Evolutionary conservation across 2,888 invertebrate genomes (phyloP), one percentile per base, ranked within the genome.

Genomic region (Busseola fusca): DNA sequence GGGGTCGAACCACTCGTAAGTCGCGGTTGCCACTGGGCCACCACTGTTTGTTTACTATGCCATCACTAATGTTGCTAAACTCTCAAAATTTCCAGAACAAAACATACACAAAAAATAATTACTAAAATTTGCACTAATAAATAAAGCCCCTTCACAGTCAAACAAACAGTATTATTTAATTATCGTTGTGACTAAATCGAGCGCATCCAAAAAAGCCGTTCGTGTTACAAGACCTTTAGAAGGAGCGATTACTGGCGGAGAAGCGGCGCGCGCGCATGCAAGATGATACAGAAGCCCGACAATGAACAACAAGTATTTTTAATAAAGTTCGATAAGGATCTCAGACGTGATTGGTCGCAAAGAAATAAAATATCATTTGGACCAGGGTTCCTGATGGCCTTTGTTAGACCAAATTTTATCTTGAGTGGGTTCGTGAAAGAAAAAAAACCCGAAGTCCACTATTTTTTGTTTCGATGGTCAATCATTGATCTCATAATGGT

Each of bases 211-310:
- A 77, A 85, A 84, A 81, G 81, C 69, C 56, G 74, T 76, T 80
- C 80, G 83, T 81, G 76, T 76, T 76, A 74, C 65, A 60, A 74
- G 64, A 76, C 80, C 80, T 84, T 84, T 78, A 82, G 74, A 75
- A 83, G 83, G 72, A 75, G 75, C 75, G 78, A 82, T 85, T 81
- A 82, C 74, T 68, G 70, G 56, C 71, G 72, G 74, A 69, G 64
- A 69, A 59, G 59, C 72, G 67, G 77, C 71, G 90, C 89, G 87
- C 87, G 91, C 89, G 90, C 89, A 90, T 3, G 1, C 1, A 25
- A 63, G 21, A n/a, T n/a, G 21, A 58, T 25, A 42, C 79, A 79
- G 79, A 79, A 79, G 79, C 58, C 37, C 50, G 65, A 77, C 54
- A 69, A 25, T 21, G 9, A 30, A 52, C 1, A 37, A 45, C 5